These are phyloP conservation scores for Bambusicola thoracicus DNA, from an alignment of 2,113 vertebrate genomes.

Conservation along the genomic window DNA sequence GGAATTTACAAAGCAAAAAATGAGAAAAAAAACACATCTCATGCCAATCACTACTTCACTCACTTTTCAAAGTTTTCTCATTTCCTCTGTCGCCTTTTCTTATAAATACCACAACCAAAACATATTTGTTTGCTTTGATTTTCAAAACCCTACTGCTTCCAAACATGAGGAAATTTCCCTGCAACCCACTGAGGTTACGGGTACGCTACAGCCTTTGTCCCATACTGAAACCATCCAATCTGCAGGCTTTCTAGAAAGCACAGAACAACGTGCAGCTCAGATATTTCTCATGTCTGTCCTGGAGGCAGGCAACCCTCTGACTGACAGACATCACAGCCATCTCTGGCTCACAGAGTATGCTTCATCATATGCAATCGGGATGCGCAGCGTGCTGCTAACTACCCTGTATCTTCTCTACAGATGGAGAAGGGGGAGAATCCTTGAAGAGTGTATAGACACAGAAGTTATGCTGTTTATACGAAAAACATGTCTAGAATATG, in stretches of 20 bases:
- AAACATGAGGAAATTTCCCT: background rate
- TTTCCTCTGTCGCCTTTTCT: conserved; percentile 39
- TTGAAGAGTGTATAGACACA: background rate
- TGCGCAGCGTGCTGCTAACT: background rate
- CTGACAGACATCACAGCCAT: accelerated
- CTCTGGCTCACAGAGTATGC: background rate
- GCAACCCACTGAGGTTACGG: background rate
- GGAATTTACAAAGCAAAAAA: background rate
- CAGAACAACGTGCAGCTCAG: background rate
- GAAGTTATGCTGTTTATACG: background rate
- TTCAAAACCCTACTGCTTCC: background rate
- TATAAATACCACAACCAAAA: conserved; percentile 47
- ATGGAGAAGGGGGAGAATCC: background rate
- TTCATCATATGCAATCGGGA: accelerated
- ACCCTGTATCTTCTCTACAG: background rate
- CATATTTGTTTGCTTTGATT: conserved; percentile 48
- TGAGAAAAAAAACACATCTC: background rate
- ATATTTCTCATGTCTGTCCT: background rate
- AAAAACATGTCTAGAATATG: background rate
- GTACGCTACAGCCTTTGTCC: background rate
- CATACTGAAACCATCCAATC: background rate
- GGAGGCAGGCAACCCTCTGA: background rate
- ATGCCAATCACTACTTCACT: background rate
- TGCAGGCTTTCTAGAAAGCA: conserved; percentile 2
- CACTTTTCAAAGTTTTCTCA: conserved; percentile 48